A percentile compares a stretch with the other conserved stretches of the same genome.
Conservation (phyloP, 2,113 vertebrate species). For the Scomber japonicus region DNA sequence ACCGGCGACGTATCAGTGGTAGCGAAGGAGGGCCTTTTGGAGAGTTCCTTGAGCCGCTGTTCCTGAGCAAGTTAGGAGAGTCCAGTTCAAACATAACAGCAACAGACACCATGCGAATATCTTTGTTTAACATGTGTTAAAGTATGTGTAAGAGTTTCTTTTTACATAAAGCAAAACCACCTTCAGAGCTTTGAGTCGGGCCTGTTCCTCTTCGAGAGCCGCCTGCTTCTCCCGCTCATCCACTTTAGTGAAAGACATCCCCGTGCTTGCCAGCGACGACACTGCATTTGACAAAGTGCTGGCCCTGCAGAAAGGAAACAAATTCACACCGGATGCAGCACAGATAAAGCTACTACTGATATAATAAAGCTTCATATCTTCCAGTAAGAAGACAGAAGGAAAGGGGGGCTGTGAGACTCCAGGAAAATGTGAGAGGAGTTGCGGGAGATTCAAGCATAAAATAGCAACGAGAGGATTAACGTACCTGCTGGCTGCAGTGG, state of each 20-base stretch:
- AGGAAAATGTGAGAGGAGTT: not conserved
- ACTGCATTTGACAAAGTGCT: conserved; percentile 98
- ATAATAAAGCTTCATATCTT: not conserved
- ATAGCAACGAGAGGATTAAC: conserved; percentile 15
- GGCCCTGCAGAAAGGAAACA: conserved; percentile 85
- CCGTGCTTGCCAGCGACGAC: conserved; percentile 96
- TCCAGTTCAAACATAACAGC: conserved; percentile 1
- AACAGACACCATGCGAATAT: not conserved
- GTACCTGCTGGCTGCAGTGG: conserved; percentile 97
- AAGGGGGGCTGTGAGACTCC: not conserved
- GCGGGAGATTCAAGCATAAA: not conserved
- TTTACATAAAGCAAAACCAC: conserved; percentile 72
- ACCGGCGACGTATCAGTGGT: conserved; percentile 96
- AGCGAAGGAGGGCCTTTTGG: conserved; percentile 94
- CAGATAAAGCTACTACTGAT: conserved; percentile 1
- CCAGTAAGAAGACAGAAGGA: not conserved
- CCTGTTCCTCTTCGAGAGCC: conserved; percentile 98
- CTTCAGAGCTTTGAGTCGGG: conserved; percentile 97
- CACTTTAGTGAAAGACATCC: conserved; percentile 97
- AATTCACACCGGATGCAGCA: conserved; percentile 5
- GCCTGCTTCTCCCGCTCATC: conserved; percentile 99
- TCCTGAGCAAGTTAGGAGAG: conserved; percentile 84
- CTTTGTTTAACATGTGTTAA: not conserved
- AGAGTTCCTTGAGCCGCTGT: conserved; percentile 96
- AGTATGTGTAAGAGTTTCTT: not conserved